Base-by-base conservation (phyloP, 2,797 vertebrate species). In the Holocentrus rufus region DNA sequence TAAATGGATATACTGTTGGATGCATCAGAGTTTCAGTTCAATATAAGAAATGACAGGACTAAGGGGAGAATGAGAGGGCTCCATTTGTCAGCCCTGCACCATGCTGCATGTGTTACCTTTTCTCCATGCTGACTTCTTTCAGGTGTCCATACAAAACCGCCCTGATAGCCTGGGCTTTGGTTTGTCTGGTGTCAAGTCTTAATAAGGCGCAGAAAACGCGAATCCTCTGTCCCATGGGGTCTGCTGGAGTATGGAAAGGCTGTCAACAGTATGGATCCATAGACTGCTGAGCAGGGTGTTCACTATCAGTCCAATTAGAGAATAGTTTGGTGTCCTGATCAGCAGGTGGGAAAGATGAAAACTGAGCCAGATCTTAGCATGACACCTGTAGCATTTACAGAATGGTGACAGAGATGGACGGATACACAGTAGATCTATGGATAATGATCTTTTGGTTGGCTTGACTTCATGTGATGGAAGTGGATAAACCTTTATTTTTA, bases 231-330 rank as follows among this genome's bases (percentile, higher is more conserved):
- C 3, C 7, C 18, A n/a, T n/a, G 39, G 9, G 11, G 23, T 17
- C 53, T 15, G 53, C 53, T 27, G 30, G 31, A 1, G n/a, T 30
- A 20, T 14, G 10, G 31, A 56, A 34, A 44, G 7, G 20, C 58
- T 31, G 39, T 31, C 23, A 27, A 39, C 55, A 20, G 27, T 39
- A 25, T 49, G 39, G 47, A 46, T 31, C 55, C n/a, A 11, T 14
- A 34, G 47, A 36, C 50, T 22, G 47, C 31, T 53, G 23, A 10
- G 27, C 25, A 30, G 15, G 20, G 7, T 4, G n/a, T 59, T 25
- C 47, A 34, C 20, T 34, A 65, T 49, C 34, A 31, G 27, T 23
- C 39, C 67, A 60, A 66, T 72, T 60, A 66, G 47, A 60, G 18
- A 17, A n/a, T 11, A 30, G 50, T 23, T 18, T 22, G 23, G 18